Base-by-base conservation (phyloP, 2,113 vertebrate species). In the Xiphophorus maculatus region DNA sequence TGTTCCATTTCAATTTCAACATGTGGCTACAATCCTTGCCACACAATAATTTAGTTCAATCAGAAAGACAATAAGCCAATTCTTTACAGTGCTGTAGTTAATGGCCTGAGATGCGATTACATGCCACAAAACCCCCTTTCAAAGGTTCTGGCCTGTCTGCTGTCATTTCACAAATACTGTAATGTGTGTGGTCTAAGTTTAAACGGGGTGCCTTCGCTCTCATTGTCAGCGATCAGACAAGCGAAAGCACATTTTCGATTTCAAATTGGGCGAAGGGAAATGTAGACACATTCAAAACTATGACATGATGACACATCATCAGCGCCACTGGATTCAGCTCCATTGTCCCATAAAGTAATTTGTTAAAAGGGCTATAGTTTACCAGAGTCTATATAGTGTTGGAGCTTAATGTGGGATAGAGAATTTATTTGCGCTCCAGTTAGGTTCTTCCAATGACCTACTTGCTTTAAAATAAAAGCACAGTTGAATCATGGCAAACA, bases 351-450 rank as follows among this genome's bases (percentile, higher is more conserved):
- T 80, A 69, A 90, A 86, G 80, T 69, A 58, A 73, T 88, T 81
- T 77, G 67, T 80, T 87, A 87, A 87, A 58, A 74, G 62, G 70
- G 62, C 69, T 65, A 32, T 40, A 74, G 84, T 82, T 75, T 86
- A 68, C 73, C 80, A 86, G 86, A 85, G 88, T 83, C 74, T 67
- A 33, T 14, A 66, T 14, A 67, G 83, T 89, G 79, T 86, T 80
- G 80, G 74, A 62, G 83, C 80, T 69, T 83, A 73, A 86, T 90
- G 81, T 84, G 84, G 89, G 87, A 81, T 84, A 74, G 48, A 85
- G 63, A 73, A 61, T 90, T 90, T 90, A 79, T 89, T 91, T 88
- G 87, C 87, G 89, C 91, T 86, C 91, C 88, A 92, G 84, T 90
- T 90, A 79, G 82, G 79, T 75, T 80, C 84, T 87, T 85, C 81